Conservation (phyloP, 2,113 vertebrate species). For the Notothenia rossii region DNA sequence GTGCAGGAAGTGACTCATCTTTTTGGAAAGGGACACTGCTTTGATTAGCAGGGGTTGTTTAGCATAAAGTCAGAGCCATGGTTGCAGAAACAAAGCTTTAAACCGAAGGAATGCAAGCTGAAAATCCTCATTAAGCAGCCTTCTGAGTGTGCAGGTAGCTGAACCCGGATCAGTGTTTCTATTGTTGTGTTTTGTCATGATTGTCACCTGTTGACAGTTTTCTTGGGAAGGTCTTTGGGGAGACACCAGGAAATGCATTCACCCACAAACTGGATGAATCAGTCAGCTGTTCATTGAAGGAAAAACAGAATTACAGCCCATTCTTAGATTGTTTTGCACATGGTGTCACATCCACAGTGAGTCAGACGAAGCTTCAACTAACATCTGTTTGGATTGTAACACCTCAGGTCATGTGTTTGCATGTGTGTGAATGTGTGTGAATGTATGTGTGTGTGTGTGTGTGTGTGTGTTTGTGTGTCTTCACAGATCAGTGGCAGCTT, state of each 20-base stretch:
- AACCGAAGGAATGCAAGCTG: conserved; percentile 53
- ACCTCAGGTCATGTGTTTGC: background rate
- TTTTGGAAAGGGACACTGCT: background rate
- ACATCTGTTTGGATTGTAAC: conserved; percentile 57
- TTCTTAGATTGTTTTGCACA: conserved; percentile 40
- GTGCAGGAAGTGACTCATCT: conserved; percentile 44
- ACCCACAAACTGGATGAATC: conserved; percentile 25
- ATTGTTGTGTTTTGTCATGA: conserved; percentile 18
- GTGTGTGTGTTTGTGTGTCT: conserved; percentile 5
- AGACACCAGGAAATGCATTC: conserved; percentile 4
- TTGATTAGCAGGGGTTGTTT: conserved; percentile 16
- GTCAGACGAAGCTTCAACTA: conserved; percentile 54
- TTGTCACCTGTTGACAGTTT: conserved; percentile 66
- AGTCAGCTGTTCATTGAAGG: conserved; percentile 30
- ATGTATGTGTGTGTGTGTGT: conserved; percentile 6
- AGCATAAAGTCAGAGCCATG: conserved; percentile 37
- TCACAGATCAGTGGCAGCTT: conserved; percentile 30
- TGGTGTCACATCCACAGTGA: conserved; percentile 57
- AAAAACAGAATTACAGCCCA: conserved; percentile 28
- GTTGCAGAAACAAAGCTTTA: conserved; percentile 27
- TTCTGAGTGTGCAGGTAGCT: background rate
- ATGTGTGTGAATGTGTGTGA: conserved; percentile 19
- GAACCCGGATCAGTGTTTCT: background rate
- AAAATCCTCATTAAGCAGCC: conserved; percentile 50
- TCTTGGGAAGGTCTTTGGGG: conserved; percentile 5